Evolutionary conservation across 2,797 vertebrate species (phyloP), one percentile per base, ranked within the genome.

Genomic region (Mus spretus): DNA sequence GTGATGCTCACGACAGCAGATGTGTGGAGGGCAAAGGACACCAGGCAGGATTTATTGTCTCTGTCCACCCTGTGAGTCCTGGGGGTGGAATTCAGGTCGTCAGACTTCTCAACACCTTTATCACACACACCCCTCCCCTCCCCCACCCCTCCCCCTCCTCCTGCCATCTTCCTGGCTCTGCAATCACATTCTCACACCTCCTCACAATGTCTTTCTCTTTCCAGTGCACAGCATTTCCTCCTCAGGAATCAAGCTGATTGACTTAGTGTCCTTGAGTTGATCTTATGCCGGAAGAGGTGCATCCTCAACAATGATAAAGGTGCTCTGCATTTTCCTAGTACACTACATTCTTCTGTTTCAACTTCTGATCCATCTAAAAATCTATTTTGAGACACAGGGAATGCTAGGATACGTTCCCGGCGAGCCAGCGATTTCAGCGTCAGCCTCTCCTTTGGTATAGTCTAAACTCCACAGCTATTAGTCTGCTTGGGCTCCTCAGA

Each of bases 301-400:
- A 50, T 72, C 17, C 31, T 92, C 55, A 53, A 34, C n/a, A 40
- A 26, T 50, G n/a, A 57, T 86, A 93, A 93, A 89, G 85, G 40
- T 37, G 17, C 65, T 86, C 88, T 72, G 3, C 50, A n/a, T 89
- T 82, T 96, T 74, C 59, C 65, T 94, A 75, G 81, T 37, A 90
- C 34, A 81, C 31, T 77, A 47, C n/a, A 31, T 79, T 40, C 44
- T 77, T 37, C 20, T 63, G 47, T 50, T 87, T 88, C 82, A 93
- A 77, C 12, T 7, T 90, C 94, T 70, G 74, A 70, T 55, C 24
- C 34, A 80, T 24, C 70, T 94, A 88, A 94, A 37, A 83, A 70
- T 82, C 47, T 83, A 63, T 40, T 77, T 90, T n/a, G 44, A 44
- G 44, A 19, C 47, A n/a, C 13, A 11, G 37, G 53, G 55, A 65